Conservation (phyloP, 2,888 invertebrate genomes). For the Stratiomys singularior region DNA sequence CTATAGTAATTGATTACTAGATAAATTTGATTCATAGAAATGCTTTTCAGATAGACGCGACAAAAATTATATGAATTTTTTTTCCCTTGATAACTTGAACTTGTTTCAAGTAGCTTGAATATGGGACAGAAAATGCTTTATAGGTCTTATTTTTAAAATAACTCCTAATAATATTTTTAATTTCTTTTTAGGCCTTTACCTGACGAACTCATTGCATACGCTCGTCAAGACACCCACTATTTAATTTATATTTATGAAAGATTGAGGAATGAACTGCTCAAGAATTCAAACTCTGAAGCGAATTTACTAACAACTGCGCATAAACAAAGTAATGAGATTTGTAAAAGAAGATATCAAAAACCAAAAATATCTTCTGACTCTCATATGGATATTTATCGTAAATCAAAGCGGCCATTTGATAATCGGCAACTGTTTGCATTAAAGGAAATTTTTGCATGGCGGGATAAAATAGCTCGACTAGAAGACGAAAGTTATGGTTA, state of each 20-base stretch:
- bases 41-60: no score
- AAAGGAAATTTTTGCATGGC: constrained; percentile 84
- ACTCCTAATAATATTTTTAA: not conserved
- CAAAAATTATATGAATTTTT: no score
- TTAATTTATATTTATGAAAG: constrained; percentile 88
- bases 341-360: constrained; percentile 85
- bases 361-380: constrained; percentile 75
- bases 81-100: no score
- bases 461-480: constrained; percentile 82
- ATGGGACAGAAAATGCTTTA: no score
- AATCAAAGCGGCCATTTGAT: constrained; percentile 84
- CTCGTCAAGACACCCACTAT: constrained; percentile 94
- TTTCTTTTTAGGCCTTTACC: constrained; percentile 77
- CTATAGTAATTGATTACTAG: no score
- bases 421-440: constrained; percentile 86
- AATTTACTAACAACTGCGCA: constrained; percentile 78
- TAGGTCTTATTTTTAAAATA: no score
- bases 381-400: constrained; percentile 79
- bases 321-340: constrained; percentile 78
- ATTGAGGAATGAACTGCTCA: constrained; percentile 79
- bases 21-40: no score
- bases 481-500: constrained; percentile 95
- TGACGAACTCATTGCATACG: constrained; percentile 82
- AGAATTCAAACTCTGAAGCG: constrained; percentile 71
- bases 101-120: no score